These are phyloP conservation scores for Trididemnum miniatum DNA, from an alignment of 23 tunicate genomes.

Conservation along the genomic window DNA sequence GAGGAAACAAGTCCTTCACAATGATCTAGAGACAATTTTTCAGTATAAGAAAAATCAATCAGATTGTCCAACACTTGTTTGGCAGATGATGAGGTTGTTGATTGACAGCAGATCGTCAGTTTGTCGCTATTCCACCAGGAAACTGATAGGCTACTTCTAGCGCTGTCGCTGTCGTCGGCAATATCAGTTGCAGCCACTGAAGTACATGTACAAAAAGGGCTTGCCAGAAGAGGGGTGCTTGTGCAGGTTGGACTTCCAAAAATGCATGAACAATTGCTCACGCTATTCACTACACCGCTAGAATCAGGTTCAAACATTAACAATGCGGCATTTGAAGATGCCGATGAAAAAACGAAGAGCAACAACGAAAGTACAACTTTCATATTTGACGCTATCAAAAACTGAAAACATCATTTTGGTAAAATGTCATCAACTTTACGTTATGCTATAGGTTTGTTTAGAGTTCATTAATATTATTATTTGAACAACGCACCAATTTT, in stretches of 20 bases:
- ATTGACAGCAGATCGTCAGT: slow-evolving; percentile 34
- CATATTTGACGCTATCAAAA: no score
- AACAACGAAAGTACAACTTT: no score
- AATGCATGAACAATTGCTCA: slow-evolving; percentile 4
- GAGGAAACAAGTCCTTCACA: slow-evolving; percentile 3
- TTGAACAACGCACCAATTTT: no score
- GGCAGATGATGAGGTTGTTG: background rate
- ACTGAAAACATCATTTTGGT: no score
- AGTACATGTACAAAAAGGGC: slow-evolving; percentile 15
- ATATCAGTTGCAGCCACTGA: background rate
- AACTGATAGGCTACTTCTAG: background rate
- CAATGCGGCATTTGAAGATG: slow-evolving; percentile 17
- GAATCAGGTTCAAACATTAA: slow-evolving; percentile 6
- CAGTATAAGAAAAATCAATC: background rate
- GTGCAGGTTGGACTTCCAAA: slow-evolving; percentile 32
- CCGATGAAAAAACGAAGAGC: no score
- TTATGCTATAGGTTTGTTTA: no score
- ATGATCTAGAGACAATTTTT: background rate
- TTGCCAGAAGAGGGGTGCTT: slow-evolving; percentile 12
- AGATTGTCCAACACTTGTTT: slow-evolving; percentile 13
- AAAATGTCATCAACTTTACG: no score
- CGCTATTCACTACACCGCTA: background rate
- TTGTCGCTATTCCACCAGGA: slow-evolving; percentile 36
- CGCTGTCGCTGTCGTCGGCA: no score
- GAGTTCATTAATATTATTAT: no score